Conservation (phyloP, 2,888 invertebrate species). For the Caenorhabditis drosophilae region DNA sequence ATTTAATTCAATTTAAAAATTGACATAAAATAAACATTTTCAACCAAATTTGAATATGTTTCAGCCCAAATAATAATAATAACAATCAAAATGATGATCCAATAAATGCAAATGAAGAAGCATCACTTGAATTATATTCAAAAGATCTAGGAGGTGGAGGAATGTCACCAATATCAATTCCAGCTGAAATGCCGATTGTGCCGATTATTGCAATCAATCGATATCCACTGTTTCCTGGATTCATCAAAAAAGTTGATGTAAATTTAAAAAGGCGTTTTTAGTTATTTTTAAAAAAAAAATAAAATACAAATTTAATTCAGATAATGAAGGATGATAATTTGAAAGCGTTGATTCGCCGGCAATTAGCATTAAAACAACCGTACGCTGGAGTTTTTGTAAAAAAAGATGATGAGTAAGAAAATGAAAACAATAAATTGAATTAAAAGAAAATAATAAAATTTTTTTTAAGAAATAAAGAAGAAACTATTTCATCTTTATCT, state of each 20-base stretch:
- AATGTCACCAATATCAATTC: slow-evolving; percentile 78
- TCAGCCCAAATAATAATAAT: too few relatives aligned
- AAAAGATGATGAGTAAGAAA: slow-evolving; percentile 81
- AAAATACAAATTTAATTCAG: slow-evolving; percentile 55
- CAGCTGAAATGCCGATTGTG: slow-evolving; percentile 93
- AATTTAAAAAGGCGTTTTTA: slow-evolving; percentile 31
- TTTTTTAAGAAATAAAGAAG: slow-evolving; percentile 40
- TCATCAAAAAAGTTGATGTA: slow-evolving; percentile 95
- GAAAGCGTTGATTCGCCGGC: slow-evolving; percentile 86
- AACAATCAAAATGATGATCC: slow-evolving; percentile 15
- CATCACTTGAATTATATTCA: slow-evolving; percentile 20
- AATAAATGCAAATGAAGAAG: slow-evolving; percentile 10
- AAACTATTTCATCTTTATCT: slow-evolving; percentile 78
- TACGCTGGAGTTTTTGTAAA: slow-evolving; percentile 96
- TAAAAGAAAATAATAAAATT: background rate
- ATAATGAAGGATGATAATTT: slow-evolving; percentile 85
- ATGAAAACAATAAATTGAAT: too few relatives aligned
- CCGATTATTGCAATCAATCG: slow-evolving; percentile 91
- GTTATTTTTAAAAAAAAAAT: background rate
- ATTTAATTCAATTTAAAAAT: background rate
- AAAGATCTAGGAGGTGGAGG: slow-evolving; percentile 28
- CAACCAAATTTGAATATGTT: too few relatives aligned
- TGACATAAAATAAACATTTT: background rate
- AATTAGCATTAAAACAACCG: slow-evolving; percentile 92
- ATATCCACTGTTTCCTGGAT: slow-evolving; percentile 95